Percentiles rank a stretch among this genome's conserved stretches.
These are phyloP conservation scores for Nephrocerus scutellatus DNA, from an alignment of 2,888 invertebrate genomes.

Conservation along the genomic window DNA sequence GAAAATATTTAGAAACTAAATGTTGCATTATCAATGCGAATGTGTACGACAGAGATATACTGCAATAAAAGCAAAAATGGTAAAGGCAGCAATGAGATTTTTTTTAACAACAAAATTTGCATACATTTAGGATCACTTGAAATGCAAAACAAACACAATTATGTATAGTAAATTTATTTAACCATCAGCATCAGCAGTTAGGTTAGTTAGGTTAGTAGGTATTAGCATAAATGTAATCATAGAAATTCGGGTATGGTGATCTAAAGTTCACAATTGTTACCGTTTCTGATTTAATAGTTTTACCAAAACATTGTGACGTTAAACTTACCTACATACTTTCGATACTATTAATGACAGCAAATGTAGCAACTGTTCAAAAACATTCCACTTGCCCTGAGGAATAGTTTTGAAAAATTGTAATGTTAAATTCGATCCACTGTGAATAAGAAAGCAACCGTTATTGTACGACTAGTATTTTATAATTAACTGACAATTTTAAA, in stretches of 20 bases:
- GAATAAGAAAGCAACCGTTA: conserved; percentile 2
- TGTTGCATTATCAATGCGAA: conserved; percentile 53
- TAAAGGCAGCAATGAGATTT: too few relatives aligned
- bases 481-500: too few relatives aligned
- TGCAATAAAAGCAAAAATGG: conserved; percentile 29
- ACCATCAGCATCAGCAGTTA: too few relatives aligned
- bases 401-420: conserved; percentile 56
- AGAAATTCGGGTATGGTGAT: too few relatives aligned
- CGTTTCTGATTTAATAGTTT: too few relatives aligned
- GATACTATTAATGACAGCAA: conserved; percentile 51
- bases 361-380: conserved; percentile 50
- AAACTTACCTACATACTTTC: conserved; percentile 53
- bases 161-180: too few relatives aligned
- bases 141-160: not conserved
- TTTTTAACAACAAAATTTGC: conserved; percentile 5
- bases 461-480: not conserved
- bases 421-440: conserved; percentile 55
- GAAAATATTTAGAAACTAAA: conserved; percentile 48
- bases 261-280: too few relatives aligned
- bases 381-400: conserved; percentile 39
- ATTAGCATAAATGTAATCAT: too few relatives aligned
- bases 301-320: conserved; percentile 18
- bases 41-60: conserved; percentile 57
- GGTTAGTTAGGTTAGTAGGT: too few relatives aligned
- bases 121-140: conserved; percentile 8